Conservation (phyloP, 1,140 invertebrate genomes). For the Drosophila orena region DNA sequence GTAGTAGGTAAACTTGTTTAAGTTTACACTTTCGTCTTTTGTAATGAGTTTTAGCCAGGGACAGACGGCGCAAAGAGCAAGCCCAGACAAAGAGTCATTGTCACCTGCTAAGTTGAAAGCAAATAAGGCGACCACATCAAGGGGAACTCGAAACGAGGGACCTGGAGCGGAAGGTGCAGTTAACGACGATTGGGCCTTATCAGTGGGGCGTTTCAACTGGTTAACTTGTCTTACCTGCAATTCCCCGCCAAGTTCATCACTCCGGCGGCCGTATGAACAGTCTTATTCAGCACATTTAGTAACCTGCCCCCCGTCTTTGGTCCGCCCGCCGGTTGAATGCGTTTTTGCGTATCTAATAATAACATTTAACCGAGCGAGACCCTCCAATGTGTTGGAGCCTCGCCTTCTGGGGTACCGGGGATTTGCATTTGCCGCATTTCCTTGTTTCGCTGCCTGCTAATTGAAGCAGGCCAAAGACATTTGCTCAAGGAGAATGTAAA, state of each 20-base stretch:
- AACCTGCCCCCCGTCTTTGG: not conserved
- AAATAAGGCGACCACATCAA: slow-evolving; percentile 36
- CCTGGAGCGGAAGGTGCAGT: not conserved
- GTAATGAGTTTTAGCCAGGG: slow-evolving; percentile 12
- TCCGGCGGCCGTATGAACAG: slow-evolving; percentile 22
- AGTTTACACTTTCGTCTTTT: slow-evolving; percentile 62
- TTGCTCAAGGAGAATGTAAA: slow-evolving; percentile 33
- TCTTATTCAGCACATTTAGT: slow-evolving; percentile 34
- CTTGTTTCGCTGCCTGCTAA: slow-evolving; percentile 30
- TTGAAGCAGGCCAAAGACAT: slow-evolving; percentile 34
- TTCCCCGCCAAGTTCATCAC: slow-evolving; percentile 43
- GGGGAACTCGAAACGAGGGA: not conserved
- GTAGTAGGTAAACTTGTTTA: slow-evolving; percentile 38
- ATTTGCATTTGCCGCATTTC: slow-evolving; percentile 24
- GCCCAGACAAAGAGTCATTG: slow-evolving; percentile 68
- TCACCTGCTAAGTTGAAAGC: slow-evolving; percentile 54
- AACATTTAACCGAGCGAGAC: slow-evolving; percentile 44
- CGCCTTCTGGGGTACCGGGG: not conserved
- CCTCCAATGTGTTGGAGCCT: slow-evolving; percentile 8
- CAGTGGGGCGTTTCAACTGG: slow-evolving; percentile 23
- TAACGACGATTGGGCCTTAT: slow-evolving; percentile 24
- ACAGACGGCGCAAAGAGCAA: slow-evolving; percentile 7
- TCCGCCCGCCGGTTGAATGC: slow-evolving; percentile 24
- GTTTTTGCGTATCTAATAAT: slow-evolving; percentile 70
- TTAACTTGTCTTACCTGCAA: slow-evolving; percentile 14